Evolutionary conservation across 2,797 vertebrate species (phyloP), one percentile per base, ranked within the genome.

Genomic region (Silurus aristotelis): DNA sequence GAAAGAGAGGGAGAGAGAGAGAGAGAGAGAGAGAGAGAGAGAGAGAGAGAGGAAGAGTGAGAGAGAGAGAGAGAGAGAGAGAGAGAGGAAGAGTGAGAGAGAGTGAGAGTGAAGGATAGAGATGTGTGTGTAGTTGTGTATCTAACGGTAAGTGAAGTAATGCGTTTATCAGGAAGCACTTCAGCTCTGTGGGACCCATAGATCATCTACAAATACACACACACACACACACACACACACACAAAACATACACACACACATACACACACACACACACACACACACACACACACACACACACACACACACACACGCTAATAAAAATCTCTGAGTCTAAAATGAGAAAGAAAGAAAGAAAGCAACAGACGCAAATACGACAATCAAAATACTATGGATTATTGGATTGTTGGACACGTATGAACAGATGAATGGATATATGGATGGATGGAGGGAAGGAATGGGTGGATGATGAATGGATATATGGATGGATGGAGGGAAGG

Each of bases 101-200:
- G 64, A 80, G 63, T 68, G 38, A 83, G 83, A 86, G 72, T 66
- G 56, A 61, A 25, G 60, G 75, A 31, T 31, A 31, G 60, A 27
- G 66, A 10, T 66, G 31, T 67, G 63, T 81, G 61, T 43, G 82
- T 76, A 31, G 22, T 67, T 72, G 67, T 82, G 81, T 82, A 56
- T 70, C 76, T 78, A 46, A 63, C 20, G 38, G 60, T 82, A 72
- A 71, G 81, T 60, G 67, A 60, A 72, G 66, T 82, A 82, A 82
- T 72, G 67, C 48, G 22, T 87, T 84, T 78, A 87, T 82, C 83
- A 71, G 77, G 61, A 67, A 79, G 76, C 66, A 64, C 63, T 81
- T 80, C 86, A 58, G 71, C 22, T 48, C 66, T 15, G 14, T 48
- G 77, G 58, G 77, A 46, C 20, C 46, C 20, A 63, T 43, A 79